phyloP scores from a whole-genome alignment of 2,113 vertebrate genomes.

The Genyomyrus donnyi region DNA sequence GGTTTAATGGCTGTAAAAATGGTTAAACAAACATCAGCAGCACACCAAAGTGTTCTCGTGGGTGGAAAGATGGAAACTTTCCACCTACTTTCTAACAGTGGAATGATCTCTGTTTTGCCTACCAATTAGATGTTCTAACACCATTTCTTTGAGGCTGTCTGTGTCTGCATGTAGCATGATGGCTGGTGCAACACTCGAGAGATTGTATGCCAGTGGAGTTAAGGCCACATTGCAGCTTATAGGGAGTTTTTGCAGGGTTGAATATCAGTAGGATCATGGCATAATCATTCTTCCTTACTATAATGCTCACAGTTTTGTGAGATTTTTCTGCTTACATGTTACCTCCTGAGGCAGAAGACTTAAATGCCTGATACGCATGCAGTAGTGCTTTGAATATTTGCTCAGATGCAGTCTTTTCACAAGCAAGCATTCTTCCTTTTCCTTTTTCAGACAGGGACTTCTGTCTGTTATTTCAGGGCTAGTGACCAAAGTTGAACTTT shows the following conservation, averaged over 20 bases:
- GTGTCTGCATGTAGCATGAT: slow-evolving; percentile 19
- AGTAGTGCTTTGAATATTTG: background rate
- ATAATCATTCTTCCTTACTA: background rate
- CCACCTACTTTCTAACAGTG: background rate
- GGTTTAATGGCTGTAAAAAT: background rate
- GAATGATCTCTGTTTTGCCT: background rate
- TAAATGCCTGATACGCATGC: background rate
- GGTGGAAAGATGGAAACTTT: background rate
- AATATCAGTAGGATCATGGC: background rate
- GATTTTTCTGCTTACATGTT: background rate
- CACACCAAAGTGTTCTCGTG: background rate
- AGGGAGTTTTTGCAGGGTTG: background rate
- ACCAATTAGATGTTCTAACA: background rate
- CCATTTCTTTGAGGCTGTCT: background rate
- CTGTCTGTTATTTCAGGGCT: background rate
- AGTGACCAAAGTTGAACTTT: background rate
- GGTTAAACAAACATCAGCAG: background rate
- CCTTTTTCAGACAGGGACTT: slow-evolving; percentile 5
- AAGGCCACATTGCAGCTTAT: background rate
- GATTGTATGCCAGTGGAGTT: background rate
- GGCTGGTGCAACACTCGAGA: background rate
- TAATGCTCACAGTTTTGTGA: background rate
- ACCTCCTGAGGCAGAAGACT: background rate
- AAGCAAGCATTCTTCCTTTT: background rate
- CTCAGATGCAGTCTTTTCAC: background rate